Evolutionary conservation across 1,140 invertebrate species (phyloP), one percentile per base, ranked within the genome.

Genomic region (Protaetia brevitarsis): DNA sequence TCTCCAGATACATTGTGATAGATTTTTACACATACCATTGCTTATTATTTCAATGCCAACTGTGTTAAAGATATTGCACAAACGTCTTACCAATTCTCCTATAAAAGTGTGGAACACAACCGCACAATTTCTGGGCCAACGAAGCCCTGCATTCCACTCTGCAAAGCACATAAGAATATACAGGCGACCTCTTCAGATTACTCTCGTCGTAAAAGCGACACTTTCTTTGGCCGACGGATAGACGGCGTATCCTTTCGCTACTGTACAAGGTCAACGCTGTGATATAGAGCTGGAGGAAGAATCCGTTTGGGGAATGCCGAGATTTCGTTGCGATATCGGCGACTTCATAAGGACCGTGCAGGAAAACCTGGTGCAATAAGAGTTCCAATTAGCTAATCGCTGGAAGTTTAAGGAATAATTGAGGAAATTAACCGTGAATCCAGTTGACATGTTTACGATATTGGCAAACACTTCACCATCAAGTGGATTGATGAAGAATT

Each of bases 391-490:
- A 69, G 30, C 11, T 19, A 36, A 31, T 63, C 16, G n/a, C 7
- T 36, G 2, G 3, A 21, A 61, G 21, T 23, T 61, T 8, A 34
- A 13, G 3, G 36, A 10, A 26, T 68, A 59, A 56, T 60, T n/a
- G n/a, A n/a, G n/a, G n/a, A 57, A 63, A 30, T 75, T 81, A 76
- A 86, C 85, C 72, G 82, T 79, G 70, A 86, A 88, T 16, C 82
- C 81, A 2, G 82, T 83, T 0, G 85, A 85, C 41, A 88, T 80
- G 64, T 88, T 87, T n/a, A 87, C 84, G n/a, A 88, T 80, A 73
- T 88, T 86, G 0, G 85, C 84, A 72, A 88, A 88, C 11, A 88
- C 84, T 76, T 89, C 87, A 1, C 87, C 87, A 72, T 89, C 87
- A 4, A 89, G 70, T 0, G 87, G 87, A 79, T 88, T 87, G 1